Evolutionary conservation across 1,140 invertebrate species (phyloP).

Genomic region (Gonatopus flavifemur): DNA sequence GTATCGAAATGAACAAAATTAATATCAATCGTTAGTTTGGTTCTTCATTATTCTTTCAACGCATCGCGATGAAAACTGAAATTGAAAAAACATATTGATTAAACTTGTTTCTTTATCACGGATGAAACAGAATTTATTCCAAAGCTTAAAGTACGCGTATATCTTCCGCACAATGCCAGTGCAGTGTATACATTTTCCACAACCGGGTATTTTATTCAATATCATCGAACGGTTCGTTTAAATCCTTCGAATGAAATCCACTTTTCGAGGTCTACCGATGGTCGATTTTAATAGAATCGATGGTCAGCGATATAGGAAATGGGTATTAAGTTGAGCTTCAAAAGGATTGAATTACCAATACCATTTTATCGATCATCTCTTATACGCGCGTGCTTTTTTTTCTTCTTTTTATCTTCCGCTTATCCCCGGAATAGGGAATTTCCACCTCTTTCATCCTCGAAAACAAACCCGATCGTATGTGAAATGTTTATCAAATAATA

Average conservation of each 20-base stretch:
- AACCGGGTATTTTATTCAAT: conserved; percentile 31
- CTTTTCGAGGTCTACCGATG: conserved; percentile 31
- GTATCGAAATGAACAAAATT: too few species aligned
- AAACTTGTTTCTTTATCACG: not conserved
- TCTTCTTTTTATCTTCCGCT: too few species aligned
- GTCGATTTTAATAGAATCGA: conserved; percentile 44
- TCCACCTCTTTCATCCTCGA: too few species aligned
- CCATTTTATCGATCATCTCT: conserved; percentile 33
- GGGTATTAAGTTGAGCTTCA: conserved; percentile 38
- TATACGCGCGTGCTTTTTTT: conserved; percentile 9
- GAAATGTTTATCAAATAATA: too few species aligned
- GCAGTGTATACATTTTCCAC: conserved; percentile 8
- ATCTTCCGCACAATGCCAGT: too few species aligned
- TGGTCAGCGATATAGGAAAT: conserved; percentile 35
- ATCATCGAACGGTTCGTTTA: conserved; percentile 24
- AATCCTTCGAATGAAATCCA: conserved; percentile 33
- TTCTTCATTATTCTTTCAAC: too few species aligned
- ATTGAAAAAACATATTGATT: not conserved
- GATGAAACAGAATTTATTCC: too few species aligned
- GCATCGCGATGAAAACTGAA: too few species aligned
- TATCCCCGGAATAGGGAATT: too few species aligned
- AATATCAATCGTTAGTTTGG: too few species aligned
- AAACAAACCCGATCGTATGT: too few species aligned
- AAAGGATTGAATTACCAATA: conserved; percentile 39
- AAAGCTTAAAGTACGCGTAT: too few species aligned